Base-by-base conservation (phyloP, 2,113 vertebrate species). In the Pygoscelis antarcticus region DNA sequence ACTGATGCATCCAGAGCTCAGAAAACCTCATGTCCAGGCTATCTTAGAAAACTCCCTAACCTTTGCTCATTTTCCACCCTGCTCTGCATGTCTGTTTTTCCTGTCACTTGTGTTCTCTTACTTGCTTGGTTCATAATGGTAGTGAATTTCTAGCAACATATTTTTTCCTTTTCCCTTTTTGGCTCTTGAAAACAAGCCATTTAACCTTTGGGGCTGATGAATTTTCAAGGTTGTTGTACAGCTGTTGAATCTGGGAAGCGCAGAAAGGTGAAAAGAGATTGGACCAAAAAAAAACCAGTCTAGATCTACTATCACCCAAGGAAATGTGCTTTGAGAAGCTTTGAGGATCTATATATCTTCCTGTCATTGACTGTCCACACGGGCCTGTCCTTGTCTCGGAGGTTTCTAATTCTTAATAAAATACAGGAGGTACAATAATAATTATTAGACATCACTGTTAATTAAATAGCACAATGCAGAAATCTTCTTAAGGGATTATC, bases 401-500 rank as follows among this genome's bases (percentile, higher is more conserved):
- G 29, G 29, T 16, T 86, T 61, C 60, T 30, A 54, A n/a, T 70
- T 70, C 42, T 81, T 29, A 54, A 22, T 34, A 60, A 78, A 87
- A 75, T 17, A 25, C 32, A 44, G 12, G 38, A 64, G 84, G 19
- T 32, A 22, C 22, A 78, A 75, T 64, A 66, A 71, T 32, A 64
- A 70, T 25, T 11, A 54, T 86, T 74, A 83, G 60, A 58, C 23
- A 42, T 34, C 13, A 34, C 29, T 40, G 34, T 76, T 95, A 92
- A 95, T 95, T 90, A 93, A 90, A 84, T 10, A 93, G 16, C 71
- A 91, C 64, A 84, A 71, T 40, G 36, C 47, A 91, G 26, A 87
- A 95, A 94, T 76, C 83, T 84, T 82, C 69, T 87, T 72, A 90
- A 88, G 18, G 64, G 96, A 93, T 96, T 90, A 69, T 79, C 65